Conservation (phyloP, 2,888 invertebrate genomes). For the Polydrusus pterygomalis region DNA sequence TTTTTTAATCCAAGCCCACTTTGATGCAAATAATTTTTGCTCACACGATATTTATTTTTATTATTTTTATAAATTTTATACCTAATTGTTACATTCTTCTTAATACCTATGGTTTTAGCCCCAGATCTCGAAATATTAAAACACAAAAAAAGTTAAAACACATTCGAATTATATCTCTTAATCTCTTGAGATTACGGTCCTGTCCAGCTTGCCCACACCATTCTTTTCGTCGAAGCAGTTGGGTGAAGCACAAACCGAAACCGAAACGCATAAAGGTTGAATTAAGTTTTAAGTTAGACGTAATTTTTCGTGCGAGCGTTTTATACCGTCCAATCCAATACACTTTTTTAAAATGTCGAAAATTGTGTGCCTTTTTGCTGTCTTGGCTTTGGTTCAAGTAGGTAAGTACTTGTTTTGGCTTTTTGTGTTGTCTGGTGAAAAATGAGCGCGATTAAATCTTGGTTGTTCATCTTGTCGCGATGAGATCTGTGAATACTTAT, state of each 20-base stretch:
- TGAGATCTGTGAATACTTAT: neutral
- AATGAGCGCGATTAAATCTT: no score
- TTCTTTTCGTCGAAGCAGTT: neutral
- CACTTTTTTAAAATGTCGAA: constrained; percentile 32
- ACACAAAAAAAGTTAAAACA: no score
- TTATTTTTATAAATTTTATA: no score
- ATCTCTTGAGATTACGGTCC: constrained; percentile 7
- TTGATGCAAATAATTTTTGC: no score
- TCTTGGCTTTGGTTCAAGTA: constrained; percentile 31
- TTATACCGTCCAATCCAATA: constrained; percentile 3
- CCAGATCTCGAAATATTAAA: no score
- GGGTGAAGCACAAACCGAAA: constrained; percentile 11
- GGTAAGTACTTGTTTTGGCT: constrained; percentile 34
- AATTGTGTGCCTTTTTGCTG: constrained; percentile 39
- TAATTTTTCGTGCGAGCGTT: neutral
- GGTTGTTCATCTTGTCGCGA: neutral
- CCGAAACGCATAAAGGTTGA: neutral
- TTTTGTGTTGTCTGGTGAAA: neutral
- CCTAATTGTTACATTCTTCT: no score
- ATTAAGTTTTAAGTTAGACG: constrained; percentile 12
- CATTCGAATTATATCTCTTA: no score
- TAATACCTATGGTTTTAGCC: no score
- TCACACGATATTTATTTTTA: no score
- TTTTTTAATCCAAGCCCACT: no score
- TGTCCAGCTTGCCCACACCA: constrained; percentile 14